Evolutionary conservation across 2,797 vertebrate species (phyloP).

Genomic region (Cuculus canorus): DNA sequence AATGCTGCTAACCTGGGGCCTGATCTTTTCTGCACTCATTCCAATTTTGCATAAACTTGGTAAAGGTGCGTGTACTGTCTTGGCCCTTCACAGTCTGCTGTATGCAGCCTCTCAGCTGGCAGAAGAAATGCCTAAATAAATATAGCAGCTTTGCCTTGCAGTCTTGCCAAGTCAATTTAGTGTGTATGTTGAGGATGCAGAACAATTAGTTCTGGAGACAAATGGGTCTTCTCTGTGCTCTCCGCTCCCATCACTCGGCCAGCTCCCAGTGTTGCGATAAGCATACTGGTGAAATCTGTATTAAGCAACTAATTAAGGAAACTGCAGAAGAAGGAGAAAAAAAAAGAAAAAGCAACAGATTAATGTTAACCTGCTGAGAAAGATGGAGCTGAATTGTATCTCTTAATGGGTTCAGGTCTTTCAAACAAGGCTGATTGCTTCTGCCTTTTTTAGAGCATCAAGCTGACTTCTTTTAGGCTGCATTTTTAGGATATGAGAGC

Average conservation of each 20-base stretch:
- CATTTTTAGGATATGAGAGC: rapidly evolving
- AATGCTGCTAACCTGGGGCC: not conserved
- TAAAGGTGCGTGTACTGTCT: not conserved
- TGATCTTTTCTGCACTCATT: not conserved
- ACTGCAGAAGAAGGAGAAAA: not conserved
- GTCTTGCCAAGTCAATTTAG: not conserved
- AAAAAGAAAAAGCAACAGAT: not conserved
- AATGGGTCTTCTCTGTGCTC: not conserved
- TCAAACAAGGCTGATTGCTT: not conserved
- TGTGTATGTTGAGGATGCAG: not conserved
- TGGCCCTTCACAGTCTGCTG: not conserved
- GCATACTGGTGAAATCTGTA: not conserved
- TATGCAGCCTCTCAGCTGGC: not conserved
- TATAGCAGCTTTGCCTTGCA: not conserved
- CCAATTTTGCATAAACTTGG: not conserved
- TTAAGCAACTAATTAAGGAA: not conserved
- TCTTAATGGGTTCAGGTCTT: not conserved
- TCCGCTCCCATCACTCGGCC: not conserved
- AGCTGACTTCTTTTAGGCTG: not conserved
- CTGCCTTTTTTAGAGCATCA: not conserved
- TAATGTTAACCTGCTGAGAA: not conserved
- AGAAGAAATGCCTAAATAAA: not conserved
- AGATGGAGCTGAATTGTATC: not conserved
- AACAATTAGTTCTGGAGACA: not conserved
- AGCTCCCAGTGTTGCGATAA: not conserved